Evolutionary conservation across 2,113 vertebrate genomes (phyloP).

Genomic region (Morone chrysops): DNA sequence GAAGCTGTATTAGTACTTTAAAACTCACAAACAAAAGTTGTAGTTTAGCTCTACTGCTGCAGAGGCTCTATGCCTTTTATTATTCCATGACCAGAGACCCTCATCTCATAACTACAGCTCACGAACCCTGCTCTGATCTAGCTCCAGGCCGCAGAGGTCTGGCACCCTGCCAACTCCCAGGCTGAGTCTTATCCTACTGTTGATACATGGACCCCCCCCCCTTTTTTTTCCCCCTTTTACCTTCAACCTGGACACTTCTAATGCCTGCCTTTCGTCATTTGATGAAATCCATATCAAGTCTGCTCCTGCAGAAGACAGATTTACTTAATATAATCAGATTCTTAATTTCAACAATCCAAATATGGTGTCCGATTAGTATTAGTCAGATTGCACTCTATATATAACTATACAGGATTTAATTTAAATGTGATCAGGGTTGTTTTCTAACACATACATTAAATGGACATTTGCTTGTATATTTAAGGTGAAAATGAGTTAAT

Average conservation of each 20-base stretch:
- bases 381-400: background rate
- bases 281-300: slow-evolving; percentile 45
- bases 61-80: slow-evolving; percentile 56
- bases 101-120: slow-evolving; percentile 70
- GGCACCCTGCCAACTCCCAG: slow-evolving; percentile 66
- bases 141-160: slow-evolving; percentile 74
- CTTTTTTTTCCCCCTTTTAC: background rate
- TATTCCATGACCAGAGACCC: slow-evolving; percentile 70
- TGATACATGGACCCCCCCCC: slow-evolving; percentile 13
- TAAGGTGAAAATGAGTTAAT: background rate
- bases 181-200: slow-evolving; percentile 53
- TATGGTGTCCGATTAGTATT: background rate
- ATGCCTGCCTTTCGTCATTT: slow-evolving; percentile 39
- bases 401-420: background rate
- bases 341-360: background rate
- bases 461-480: background rate
- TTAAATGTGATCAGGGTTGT: background rate
- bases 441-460: background rate
- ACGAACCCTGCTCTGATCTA: slow-evolving; percentile 71
- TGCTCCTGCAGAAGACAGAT: slow-evolving; percentile 21
- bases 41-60: slow-evolving; percentile 47
- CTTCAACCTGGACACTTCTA: slow-evolving; percentile 41
- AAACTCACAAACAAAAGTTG: slow-evolving; percentile 6
- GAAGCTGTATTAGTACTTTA: background rate
- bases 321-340: background rate